A percentile compares a stretch with the other conserved stretches of the same genome.
Evolutionary conservation across 2,113 vertebrate species (phyloP).

Genomic region (Saccopteryx bilineata): DNA sequence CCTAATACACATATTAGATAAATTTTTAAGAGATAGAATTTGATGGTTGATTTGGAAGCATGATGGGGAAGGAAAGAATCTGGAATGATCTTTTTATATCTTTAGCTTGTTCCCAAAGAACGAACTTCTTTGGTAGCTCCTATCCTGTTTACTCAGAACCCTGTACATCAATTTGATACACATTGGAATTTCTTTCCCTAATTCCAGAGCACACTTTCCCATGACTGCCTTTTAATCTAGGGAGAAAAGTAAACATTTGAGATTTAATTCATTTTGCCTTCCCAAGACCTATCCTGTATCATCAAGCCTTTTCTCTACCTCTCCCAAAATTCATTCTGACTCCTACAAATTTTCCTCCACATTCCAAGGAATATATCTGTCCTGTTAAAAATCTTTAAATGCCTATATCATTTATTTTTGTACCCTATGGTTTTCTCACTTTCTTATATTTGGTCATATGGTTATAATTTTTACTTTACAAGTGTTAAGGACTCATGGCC

Average conservation of each 20-base stretch:
- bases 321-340: conserved; percentile 21
- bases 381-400: conserved; percentile 24
- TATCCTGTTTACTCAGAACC: neutral
- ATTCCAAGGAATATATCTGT: neutral
- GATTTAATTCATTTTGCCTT: conserved; percentile 24
- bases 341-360: neutral
- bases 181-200: neutral
- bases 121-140: neutral
- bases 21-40: neutral
- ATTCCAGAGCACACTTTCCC: neutral
- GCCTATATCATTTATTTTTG: neutral
- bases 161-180: neutral
- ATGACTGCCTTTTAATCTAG: neutral
- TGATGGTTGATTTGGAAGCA: neutral
- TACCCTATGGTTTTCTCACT: neutral
- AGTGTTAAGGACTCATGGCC: neutral
- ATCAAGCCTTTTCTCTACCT: conserved; percentile 8
- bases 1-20: neutral
- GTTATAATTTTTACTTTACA: conserved; percentile 16
- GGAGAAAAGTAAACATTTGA: conserved; percentile 31
- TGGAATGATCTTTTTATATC: neutral
- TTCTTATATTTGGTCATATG: neutral
- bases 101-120: conserved; percentile 32
- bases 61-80: conserved; percentile 6
- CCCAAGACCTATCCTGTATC: neutral